Percentiles rank a stretch among this genome's conserved stretches.
Conservation (phyloP, 53 echinoderm and acorn worm species). For the Echinarachnius parma region DNA sequence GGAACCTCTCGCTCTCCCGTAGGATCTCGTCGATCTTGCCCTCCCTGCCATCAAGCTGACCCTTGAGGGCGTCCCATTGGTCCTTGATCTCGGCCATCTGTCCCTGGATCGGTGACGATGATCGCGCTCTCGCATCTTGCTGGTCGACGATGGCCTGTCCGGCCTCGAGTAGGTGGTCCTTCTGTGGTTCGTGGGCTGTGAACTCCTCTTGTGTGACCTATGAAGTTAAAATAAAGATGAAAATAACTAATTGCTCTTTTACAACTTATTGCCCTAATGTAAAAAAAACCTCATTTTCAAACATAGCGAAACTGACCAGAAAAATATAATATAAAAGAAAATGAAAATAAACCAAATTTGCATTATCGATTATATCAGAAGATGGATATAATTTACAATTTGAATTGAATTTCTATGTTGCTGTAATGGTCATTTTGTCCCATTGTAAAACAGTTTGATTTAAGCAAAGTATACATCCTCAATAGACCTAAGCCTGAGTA, state of each 20-base stretch:
- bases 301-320: too few species aligned
- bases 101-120: constrained; percentile 70
- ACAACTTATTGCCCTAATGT: too few species aligned
- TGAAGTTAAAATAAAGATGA: too few species aligned
- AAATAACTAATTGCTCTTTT: too few species aligned
- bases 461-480: too few species aligned
- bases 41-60: constrained; percentile 82
- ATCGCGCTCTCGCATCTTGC: constrained; percentile 68
- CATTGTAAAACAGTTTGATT: too few species aligned
- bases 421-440: not conserved
- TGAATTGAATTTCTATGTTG: constrained; percentile 1
- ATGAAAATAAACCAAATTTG: too few species aligned
- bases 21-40: constrained; percentile 85
- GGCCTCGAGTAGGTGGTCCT: constrained; percentile 88
- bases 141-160: constrained; percentile 83
- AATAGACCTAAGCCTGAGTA: too few species aligned
- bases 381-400: too few species aligned
- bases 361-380: too few species aligned
- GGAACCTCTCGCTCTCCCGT: constrained; percentile 90
- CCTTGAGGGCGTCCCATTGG: constrained; percentile 87
- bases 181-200: constrained; percentile 74
- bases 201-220: constrained; percentile 98
- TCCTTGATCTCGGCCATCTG: constrained; percentile 76
- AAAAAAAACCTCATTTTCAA: too few species aligned
- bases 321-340: too few species aligned